A percentile compares a stretch with the other conserved stretches of the same genome.
These are phyloP conservation scores for Drosophila bocki DNA, from an alignment of 1,140 invertebrate species.

Conservation along the genomic window DNA sequence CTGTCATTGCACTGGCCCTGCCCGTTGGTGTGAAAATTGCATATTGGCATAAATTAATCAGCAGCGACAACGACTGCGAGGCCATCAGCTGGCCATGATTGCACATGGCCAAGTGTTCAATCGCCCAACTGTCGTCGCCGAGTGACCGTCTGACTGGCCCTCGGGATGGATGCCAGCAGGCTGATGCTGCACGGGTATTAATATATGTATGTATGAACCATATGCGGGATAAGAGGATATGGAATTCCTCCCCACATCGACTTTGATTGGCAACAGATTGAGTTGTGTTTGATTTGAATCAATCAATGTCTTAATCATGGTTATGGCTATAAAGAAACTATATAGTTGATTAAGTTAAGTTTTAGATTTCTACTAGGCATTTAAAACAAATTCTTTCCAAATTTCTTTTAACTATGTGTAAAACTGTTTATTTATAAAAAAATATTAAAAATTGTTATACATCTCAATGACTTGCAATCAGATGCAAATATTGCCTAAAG, in stretches of 20 bases:
- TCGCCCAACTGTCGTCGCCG: slow-evolving; percentile 44
- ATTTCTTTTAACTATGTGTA: no score
- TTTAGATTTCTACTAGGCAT: background rate
- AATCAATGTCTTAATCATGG: slow-evolving; percentile 25
- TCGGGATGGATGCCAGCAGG: slow-evolving; percentile 11
- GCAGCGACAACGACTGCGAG: slow-evolving; percentile 52
- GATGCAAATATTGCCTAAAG: background rate
- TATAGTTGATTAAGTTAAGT: slow-evolving; percentile 6
- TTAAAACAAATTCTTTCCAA: background rate
- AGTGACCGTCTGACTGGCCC: slow-evolving; percentile 2
- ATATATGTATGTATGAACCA: slow-evolving; percentile 30
- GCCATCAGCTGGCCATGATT: slow-evolving; percentile 69
- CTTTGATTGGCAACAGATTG: slow-evolving; percentile 33
- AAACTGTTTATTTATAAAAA: background rate
- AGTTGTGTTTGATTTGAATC: slow-evolving; percentile 37
- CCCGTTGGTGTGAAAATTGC: slow-evolving; percentile 80
- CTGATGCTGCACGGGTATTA: slow-evolving; percentile 19
- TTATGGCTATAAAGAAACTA: background rate
- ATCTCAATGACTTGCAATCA: background rate
- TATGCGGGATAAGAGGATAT: slow-evolving; percentile 13
- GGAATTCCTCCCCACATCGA: slow-evolving; percentile 8
- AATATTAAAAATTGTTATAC: background rate
- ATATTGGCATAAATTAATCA: slow-evolving; percentile 83
- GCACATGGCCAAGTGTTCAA: slow-evolving; percentile 35
- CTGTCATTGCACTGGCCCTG: slow-evolving; percentile 71